Percentiles rank a stretch among this genome's conserved stretches.
These are phyloP conservation scores for Champsocephalus gunnari DNA, from an alignment of 2,797 vertebrate species.

Conservation along the genomic window DNA sequence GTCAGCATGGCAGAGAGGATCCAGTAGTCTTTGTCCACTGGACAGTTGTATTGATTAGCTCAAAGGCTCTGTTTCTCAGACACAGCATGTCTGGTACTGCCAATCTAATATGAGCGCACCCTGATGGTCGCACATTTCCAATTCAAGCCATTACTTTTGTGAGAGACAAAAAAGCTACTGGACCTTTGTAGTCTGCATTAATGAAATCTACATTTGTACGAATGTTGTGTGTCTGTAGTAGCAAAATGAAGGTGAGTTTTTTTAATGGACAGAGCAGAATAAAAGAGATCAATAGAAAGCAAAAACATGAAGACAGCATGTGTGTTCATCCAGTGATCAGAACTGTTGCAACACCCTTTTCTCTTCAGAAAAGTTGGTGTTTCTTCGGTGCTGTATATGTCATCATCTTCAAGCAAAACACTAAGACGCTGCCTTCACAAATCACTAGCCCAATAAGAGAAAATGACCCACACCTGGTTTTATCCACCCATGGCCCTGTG, in stretches of 20 bases:
- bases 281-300: conserved; percentile 6
- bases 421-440: conserved; percentile 44
- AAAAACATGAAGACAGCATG: conserved; percentile 34
- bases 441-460: conserved; percentile 73
- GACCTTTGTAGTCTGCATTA: conserved; percentile 67
- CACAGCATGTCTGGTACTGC: conserved; percentile 1
- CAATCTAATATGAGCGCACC: conserved; percentile 42
- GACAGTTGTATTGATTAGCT: conserved; percentile 27
- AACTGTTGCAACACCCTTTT: conserved; percentile 30
- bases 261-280: conserved; percentile 57
- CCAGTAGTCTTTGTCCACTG: conserved; percentile 47
- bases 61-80: conserved; percentile 18
- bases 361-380: conserved; percentile 17
- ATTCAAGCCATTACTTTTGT: conserved; percentile 1
- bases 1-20: conserved; percentile 71
- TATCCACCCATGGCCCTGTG: conserved; percentile 55
- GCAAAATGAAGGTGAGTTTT: conserved; percentile 55
- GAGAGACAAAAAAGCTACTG: conserved; percentile 56
- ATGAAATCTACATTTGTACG: conserved; percentile 69
- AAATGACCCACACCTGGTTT: conserved; percentile 74
- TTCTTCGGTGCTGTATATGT: conserved; percentile 10
- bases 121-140: conserved; percentile 42
- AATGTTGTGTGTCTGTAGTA: conserved; percentile 54
- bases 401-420: conserved; percentile 30
- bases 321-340: conserved; percentile 22